Evolutionary conservation across 1,140 invertebrate genomes (phyloP), one percentile per base, ranked within the genome.

Genomic region (Mactra quadrangularis): DNA sequence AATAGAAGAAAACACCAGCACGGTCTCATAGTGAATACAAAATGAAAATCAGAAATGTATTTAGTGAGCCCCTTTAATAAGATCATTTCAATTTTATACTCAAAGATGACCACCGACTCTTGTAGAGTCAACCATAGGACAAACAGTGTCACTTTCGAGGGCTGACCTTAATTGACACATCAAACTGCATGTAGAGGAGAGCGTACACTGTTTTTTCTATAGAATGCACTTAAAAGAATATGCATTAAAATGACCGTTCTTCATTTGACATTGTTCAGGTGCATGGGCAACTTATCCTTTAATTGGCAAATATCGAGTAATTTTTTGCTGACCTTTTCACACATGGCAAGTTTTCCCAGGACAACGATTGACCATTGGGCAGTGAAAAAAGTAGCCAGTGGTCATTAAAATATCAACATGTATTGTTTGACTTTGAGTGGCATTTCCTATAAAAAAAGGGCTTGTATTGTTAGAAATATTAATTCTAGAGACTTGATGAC

Each of bases 351-450:
- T 27, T 50, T 71, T 81, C 77, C 64, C 77, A 81, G 77, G 77
- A 66, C 77, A 70, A 17, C 35, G 38, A 59, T 25, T 70, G 66
- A 71, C 77, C 64, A 81, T 50, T 81, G 77, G 52, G 47, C 77
- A 70, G 64, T 50, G 29, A 29, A 59, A 59, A 70, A 57, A 71
- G 62, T 68, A 59, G 62, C 60, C 76, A 81, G n/a, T 59, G 66
- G 77, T 81, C 77, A 81, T 81, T 81, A 81, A 81, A 66, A 71
- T 15, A 81, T 81, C 77, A 81, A 81, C 62, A 71, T 47, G 52
- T 60, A 53, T 81, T 81, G 77, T 81, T 81, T 71, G 77, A 68
- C 15, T 0, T 11, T 59, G 53, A 70, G 35, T 81, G 77, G 41
- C 77, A 81, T 71, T 81, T 81, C 77, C 64, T 70, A 81, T 81